Conservation (phyloP, 2,797 vertebrate species). For the Eutrigla gurnardus region DNA sequence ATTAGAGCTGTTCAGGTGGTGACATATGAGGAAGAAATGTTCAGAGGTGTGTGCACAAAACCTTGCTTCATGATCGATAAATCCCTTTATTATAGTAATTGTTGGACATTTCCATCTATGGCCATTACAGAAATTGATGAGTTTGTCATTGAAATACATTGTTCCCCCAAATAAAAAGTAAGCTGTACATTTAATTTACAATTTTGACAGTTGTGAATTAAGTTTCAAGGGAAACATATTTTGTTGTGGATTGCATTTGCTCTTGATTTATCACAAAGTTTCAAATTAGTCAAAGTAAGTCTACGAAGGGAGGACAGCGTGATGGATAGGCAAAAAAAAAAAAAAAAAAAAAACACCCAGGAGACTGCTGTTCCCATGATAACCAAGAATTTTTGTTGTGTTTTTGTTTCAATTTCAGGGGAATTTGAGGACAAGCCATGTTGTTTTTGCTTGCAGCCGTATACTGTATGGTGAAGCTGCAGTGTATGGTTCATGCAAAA, state of each 20-base stretch:
- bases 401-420: not conserved
- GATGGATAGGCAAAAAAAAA: no score
- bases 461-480: conserved; percentile 4
- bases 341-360: no score
- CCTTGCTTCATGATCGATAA: not conserved
- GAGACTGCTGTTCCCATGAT: no score
- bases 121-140: not conserved
- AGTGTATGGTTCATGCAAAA: conserved; percentile 7
- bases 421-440: no score
- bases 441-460: conserved; percentile 6
- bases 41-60: not conserved
- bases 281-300: no score
- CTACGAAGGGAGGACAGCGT: no score
- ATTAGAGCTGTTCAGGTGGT: not conserved
- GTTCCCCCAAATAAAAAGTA: not conserved
- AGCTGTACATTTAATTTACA: not conserved
- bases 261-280: no score
- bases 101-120: not conserved
- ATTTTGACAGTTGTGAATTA: no score
- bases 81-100: not conserved
- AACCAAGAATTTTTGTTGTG: not conserved
- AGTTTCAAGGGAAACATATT: no score
- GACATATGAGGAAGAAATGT: not conserved
- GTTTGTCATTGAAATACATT: not conserved
- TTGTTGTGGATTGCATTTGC: no score